phyloP scores from a whole-genome alignment of 2,113 vertebrate genomes.

The Datnioides undecimradiatus region DNA sequence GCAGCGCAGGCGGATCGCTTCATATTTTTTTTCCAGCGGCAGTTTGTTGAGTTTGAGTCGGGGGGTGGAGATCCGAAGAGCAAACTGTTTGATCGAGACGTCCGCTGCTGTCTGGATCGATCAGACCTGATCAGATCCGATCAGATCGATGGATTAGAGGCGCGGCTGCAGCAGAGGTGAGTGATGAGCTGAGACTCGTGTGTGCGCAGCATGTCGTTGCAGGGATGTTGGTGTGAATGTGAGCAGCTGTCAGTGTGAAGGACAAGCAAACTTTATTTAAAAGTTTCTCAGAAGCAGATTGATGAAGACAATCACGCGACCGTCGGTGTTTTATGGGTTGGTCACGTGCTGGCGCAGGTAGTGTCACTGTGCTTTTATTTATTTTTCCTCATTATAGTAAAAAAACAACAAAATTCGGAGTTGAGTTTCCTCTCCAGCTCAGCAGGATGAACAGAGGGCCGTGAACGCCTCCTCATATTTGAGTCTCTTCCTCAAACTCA shows the following conservation, averaged over 20 bases:
- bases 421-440: background rate
- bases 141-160: constrained; percentile 53
- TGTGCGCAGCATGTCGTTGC: no score
- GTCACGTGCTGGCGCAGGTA: background rate
- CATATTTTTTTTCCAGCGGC: background rate
- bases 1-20: constrained; percentile 50
- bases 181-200: no score
- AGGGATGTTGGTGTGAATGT: constrained; percentile 26
- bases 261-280: background rate
- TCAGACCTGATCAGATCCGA: background rate
- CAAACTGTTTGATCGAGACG: background rate
- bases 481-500: background rate
- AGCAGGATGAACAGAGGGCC: background rate
- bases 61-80: background rate
- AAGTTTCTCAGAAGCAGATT: background rate
- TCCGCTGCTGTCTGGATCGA: background rate
- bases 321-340: background rate
- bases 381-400: background rate
- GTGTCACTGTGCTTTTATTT: background rate
- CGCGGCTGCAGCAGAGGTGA: constrained; percentile 33
- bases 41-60: constrained; percentile 25
- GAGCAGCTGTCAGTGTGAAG: constrained; percentile 27
- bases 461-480: background rate
- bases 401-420: background rate
- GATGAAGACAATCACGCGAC: no score